Percentiles rank a stretch among this genome's conserved stretches.
Conservation (phyloP, 2,888 invertebrate species). For the Ellobium chinense region DNA sequence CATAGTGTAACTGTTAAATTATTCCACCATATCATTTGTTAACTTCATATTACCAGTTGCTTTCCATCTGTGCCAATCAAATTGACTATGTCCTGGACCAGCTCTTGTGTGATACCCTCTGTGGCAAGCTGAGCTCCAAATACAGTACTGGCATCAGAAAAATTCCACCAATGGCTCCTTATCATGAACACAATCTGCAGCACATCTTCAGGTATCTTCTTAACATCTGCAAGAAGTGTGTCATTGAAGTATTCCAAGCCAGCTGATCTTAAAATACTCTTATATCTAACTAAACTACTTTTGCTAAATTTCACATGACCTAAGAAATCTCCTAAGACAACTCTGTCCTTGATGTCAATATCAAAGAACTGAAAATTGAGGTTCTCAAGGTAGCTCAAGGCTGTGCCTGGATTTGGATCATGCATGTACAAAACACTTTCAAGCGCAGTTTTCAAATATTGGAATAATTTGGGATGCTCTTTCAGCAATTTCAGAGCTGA, state of each 20-base stretch:
- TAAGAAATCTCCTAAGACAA: conserved; percentile 18
- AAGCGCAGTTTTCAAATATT: neutral
- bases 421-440: conserved; percentile 14
- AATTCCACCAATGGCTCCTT: conserved; percentile 37
- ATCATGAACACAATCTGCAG: neutral
- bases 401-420: neutral
- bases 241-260: conserved; percentile 21
- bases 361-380: neutral
- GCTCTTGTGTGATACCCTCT: conserved; percentile 15
- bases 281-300: conserved; percentile 12
- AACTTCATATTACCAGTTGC: conserved; percentile 5
- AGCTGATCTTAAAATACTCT: neutral
- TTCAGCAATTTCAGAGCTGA: neutral
- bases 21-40: no score
- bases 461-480: neutral
- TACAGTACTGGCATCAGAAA: conserved; percentile 15
- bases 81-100: conserved; percentile 21
- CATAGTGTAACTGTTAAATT: no score
- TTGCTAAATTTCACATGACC: neutral
- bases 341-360: neutral
- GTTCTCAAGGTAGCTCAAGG: neutral
- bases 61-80: conserved; percentile 9
- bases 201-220: neutral
- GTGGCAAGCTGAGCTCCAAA: conserved; percentile 7
- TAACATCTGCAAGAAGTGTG: neutral